Evolutionary conservation across 2,797 vertebrate species (phyloP).

Genomic region (Choloepus didactylus): DNA sequence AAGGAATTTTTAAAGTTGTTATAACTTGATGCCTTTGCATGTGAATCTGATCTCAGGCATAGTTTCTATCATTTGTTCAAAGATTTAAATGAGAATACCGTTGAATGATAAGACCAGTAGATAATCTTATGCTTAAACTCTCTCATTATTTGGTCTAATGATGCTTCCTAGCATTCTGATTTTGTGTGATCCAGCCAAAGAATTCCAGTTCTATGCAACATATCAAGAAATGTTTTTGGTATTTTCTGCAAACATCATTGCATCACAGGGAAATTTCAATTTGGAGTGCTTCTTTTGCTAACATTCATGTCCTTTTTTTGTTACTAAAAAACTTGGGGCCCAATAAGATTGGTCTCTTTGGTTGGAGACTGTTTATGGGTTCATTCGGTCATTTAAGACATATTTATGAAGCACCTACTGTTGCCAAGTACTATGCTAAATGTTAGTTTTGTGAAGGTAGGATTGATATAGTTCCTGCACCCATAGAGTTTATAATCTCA

Average conservation of each 20-base stretch:
- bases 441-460: constrained; percentile 71
- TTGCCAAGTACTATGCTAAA: constrained; percentile 60
- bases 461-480: background rate
- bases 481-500: constrained; percentile 52
- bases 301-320: constrained; percentile 67
- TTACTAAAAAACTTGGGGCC: constrained; percentile 68
- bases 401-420: constrained; percentile 56
- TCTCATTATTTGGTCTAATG: constrained; percentile 57
- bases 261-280: constrained; percentile 58
- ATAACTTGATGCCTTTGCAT: constrained; percentile 74
- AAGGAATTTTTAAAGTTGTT: constrained; percentile 55
- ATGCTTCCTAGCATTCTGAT: constrained; percentile 64
- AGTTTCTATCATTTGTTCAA: constrained; percentile 78
- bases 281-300: constrained; percentile 55
- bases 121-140: background rate
- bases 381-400: constrained; percentile 56
- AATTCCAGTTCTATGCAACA: constrained; percentile 72
- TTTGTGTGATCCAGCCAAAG: constrained; percentile 78
- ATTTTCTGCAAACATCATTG: constrained; percentile 70
- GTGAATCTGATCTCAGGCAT: constrained; percentile 77
- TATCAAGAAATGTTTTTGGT: constrained; percentile 27
- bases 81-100: constrained; percentile 74
- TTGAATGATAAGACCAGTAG: constrained; percentile 64
- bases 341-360: constrained; percentile 60
- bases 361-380: constrained; percentile 67